Evolutionary conservation across 1,140 invertebrate species (phyloP).

Genomic region (Coelopa frigida): DNA sequence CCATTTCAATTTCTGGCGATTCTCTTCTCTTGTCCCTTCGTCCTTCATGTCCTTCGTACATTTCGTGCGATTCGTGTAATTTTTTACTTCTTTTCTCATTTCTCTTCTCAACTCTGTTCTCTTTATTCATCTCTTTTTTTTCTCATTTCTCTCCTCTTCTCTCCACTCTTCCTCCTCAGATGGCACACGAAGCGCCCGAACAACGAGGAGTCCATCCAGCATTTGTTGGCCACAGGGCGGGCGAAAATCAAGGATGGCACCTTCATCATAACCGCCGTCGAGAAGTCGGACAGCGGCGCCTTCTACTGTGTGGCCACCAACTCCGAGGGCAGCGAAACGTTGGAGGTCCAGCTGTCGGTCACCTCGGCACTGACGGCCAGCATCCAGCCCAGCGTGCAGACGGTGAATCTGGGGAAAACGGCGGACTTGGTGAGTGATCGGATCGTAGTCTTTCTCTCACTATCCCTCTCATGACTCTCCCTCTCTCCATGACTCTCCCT

Average conservation of each 20-base stretch:
- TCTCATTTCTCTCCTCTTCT: too few species aligned
- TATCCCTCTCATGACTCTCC: too few species aligned
- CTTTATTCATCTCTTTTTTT: too few species aligned
- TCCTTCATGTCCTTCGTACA: too few species aligned
- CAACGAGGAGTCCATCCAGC: constrained; percentile 48
- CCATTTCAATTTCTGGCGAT: too few species aligned
- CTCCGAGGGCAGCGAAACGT: constrained; percentile 49
- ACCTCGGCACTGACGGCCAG: constrained; percentile 48
- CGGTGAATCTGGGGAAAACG: constrained; percentile 50
- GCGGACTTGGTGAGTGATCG: constrained; percentile 49
- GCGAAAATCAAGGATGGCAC: constrained; percentile 49
- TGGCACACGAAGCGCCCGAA: constrained; percentile 48
- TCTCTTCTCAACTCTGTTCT: too few species aligned
- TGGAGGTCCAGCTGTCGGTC: constrained; percentile 50
- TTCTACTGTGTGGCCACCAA: constrained; percentile 52
- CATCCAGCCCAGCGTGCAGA: constrained; percentile 49
- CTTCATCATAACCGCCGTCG: constrained; percentile 49
- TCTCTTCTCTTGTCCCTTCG: too few species aligned
- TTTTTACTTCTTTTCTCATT: too few species aligned
- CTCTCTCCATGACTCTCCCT: too few species aligned
- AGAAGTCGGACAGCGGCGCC: constrained; percentile 47
- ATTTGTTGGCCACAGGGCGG: constrained; percentile 43
- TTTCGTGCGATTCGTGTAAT: too few species aligned
- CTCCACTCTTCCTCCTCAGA: too few species aligned
- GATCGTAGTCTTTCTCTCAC: too few species aligned